These are phyloP conservation scores for Chymomyza amoena DNA, from an alignment of 2,888 invertebrate genomes.

Conservation along the genomic window DNA sequence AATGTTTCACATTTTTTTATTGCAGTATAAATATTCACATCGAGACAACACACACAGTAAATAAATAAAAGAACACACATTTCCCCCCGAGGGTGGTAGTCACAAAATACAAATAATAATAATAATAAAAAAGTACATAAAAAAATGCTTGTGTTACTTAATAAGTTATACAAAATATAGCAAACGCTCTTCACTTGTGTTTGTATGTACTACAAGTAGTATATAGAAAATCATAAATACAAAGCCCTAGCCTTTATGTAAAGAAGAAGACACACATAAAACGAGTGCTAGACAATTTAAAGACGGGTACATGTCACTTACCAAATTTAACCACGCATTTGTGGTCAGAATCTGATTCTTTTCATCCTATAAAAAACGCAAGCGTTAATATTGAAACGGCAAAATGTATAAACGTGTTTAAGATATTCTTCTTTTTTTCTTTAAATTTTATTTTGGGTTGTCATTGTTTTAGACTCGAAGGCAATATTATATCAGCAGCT, in stretches of 20 bases:
- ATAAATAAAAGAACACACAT: not conserved
- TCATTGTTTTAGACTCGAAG: constrained; percentile 19
- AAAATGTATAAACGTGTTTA: constrained; percentile 16
- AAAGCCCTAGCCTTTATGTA: constrained; percentile 30
- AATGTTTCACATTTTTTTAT: not conserved
- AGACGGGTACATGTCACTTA: constrained; percentile 85
- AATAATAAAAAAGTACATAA: not conserved
- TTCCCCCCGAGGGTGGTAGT: constrained; percentile 12
- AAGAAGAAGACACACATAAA: constrained; percentile 39
- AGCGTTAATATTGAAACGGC: constrained; percentile 50
- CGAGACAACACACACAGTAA: constrained; percentile 53
- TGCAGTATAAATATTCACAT: constrained; percentile 35
- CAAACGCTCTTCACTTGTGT: not conserved
- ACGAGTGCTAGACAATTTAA: constrained; percentile 58
- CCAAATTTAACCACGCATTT: constrained; percentile 99
- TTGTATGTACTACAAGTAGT: not conserved
- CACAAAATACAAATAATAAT: not conserved
- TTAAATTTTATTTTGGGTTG: constrained; percentile 13
- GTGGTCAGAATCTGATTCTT: constrained; percentile 99
- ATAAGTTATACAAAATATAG: not conserved
- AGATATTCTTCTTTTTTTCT: constrained; percentile 19
- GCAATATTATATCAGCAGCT: constrained; percentile 18
- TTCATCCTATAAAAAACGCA: constrained; percentile 92
- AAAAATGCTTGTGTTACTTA: not conserved
- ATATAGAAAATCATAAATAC: not conserved